Evolutionary conservation across 2,797 vertebrate species (phyloP), one percentile per base, ranked within the genome.

Genomic region (Tauraco hartlaubi): DNA sequence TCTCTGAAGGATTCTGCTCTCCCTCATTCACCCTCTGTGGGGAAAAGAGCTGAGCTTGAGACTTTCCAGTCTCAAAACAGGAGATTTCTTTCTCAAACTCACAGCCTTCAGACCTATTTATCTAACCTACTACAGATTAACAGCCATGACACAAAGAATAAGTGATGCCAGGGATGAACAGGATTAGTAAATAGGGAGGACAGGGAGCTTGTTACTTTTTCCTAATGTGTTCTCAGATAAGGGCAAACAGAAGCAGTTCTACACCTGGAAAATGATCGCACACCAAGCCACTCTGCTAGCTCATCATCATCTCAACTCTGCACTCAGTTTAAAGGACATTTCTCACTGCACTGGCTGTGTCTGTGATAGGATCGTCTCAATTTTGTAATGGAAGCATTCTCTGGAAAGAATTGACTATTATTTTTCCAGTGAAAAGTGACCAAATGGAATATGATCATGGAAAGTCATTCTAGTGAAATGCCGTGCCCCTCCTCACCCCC

Each of bases 341-440:
- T 94, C 35, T 62, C 22, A 41, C 69, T 72, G 49, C 19, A 58
- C 22, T 61, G 54, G 12, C 49, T 85, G 16, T 76, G 28, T 54
- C 58, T 88, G 48, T 64, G 52, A 71, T 33, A 80, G 18, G 22
- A 63, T 51, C 63, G 31, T 84, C 91, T 80, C 76, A 61, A 49
- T 83, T 90, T 67, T 85, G 19, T 54, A 90, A 90, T 43, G 28
- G 67, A 90, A 84, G 51, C 6, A 0, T 75, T 91, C 79, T 93
- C 35, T 96, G 79, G 79, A 85, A 94, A 91, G 39, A 71, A 12
- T 15, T 86, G 15, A 63, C 58, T 75, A 46, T 56, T 74, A 91
- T 85, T 96, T 94, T 93, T 88, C 94, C 89, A 69, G 3, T 43
- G 46, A 94, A 95, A 83, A 90, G 20, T 88, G 69, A 91, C 76